Base-by-base conservation (phyloP, 2,888 invertebrate species). In the Cyclophora punctaria region DNA sequence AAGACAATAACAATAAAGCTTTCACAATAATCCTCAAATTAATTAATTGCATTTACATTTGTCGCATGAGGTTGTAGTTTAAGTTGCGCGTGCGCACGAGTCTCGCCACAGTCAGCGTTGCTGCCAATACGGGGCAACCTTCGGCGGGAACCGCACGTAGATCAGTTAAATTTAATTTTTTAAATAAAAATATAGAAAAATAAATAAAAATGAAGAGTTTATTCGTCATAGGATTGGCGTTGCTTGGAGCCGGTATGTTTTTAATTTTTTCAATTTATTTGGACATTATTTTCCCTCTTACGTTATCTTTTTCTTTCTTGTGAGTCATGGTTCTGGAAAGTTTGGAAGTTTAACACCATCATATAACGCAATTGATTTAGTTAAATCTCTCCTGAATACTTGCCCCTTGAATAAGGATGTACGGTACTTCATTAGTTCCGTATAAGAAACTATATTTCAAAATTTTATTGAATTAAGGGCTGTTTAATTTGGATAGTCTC, bases 71-170 rank as follows among this genome's bases (percentile, higher is more conserved):
- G 58, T 64, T 59, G 46, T 43, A 43, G 65, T 60, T 37, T 62
- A 66, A 62, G 66, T 62, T 69, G 66, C 65, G 71, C 68, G 56
- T 55, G 69, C 68, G 71, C 70, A 66, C 62, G 6, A 20, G 33
- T 3, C 33, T 20, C 20, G 34, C 61, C 61, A 75, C 78, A 73
- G 73, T 71, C 65, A 65, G 60, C 65, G 59, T 63, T 56, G 53
- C 65, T 58, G 68, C 69, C 86, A 87, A 86, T 84, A 80, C 81
- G 62, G 65, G 71, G 61, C 80, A 78, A 80, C 80, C 81, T 81
- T 76, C 75, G 78, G 62, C 66, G 69, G 73, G 75, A 77, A 73
- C 58, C 78, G 77, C 85, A 86, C 87, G 87, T 78, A 70, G 71
- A 66, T 59, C 42, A 64, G 49, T 57, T 50, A 53, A 54, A 57